These are phyloP conservation scores for Drosophila robusta DNA, from an alignment of 2,888 invertebrate genomes.

Conservation along the genomic window DNA sequence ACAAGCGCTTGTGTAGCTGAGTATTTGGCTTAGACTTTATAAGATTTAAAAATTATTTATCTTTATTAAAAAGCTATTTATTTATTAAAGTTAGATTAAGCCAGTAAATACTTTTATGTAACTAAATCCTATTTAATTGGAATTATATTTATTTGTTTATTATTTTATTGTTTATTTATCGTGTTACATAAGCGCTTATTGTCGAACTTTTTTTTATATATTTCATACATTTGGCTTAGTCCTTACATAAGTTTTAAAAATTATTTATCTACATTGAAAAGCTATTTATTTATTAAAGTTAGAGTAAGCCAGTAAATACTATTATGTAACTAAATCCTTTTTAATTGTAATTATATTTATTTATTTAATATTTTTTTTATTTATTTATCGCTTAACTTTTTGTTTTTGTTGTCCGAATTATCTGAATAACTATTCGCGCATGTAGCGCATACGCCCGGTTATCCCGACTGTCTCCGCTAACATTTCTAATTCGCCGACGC, in stretches of 20 bases:
- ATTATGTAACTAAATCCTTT: neutral
- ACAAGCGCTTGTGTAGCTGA: too few relatives aligned
- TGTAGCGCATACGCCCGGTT: slow-evolving; percentile 21
- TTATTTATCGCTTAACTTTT: neutral
- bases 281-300: neutral
- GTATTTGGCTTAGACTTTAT: too few relatives aligned
- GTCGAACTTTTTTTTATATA: too few relatives aligned
- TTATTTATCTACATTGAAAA: neutral
- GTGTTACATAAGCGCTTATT: too few relatives aligned
- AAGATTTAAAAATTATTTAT: neutral
- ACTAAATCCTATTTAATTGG: neutral
- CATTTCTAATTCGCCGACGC: neutral
- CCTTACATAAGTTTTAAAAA: neutral
- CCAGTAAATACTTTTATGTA: too few relatives aligned
- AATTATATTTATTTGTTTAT: neutral
- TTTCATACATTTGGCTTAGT: too few relatives aligned
- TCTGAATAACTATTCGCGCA: neutral
- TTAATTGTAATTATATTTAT: neutral
- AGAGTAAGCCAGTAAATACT: neutral
- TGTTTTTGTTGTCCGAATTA: neutral
- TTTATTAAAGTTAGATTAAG: neutral
- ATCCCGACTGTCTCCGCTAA: neutral
- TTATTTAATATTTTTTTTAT: neutral
- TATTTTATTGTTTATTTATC: neutral
- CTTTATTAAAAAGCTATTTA: too few relatives aligned